Evolutionary conservation across 2,888 invertebrate species (phyloP).

Genomic region (Amphipyra berbera): DNA sequence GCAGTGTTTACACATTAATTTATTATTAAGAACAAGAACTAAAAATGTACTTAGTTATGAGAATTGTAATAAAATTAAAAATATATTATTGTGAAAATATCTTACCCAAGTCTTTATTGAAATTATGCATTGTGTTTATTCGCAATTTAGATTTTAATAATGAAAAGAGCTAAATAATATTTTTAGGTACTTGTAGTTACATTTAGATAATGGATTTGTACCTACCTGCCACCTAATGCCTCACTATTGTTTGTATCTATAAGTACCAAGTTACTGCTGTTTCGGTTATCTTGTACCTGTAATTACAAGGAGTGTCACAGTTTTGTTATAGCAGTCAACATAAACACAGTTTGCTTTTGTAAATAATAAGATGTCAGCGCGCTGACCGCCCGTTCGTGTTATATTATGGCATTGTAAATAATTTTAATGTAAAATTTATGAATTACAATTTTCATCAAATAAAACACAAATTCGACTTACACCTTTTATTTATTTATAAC

Average conservation of each 20-base stretch:
- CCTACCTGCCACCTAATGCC: slow-evolving; percentile 36
- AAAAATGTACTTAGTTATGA: slow-evolving; percentile 14
- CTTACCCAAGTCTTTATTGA: slow-evolving; percentile 8
- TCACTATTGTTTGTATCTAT: slow-evolving; percentile 33
- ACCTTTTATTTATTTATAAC: slow-evolving; percentile 38
- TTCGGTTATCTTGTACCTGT: slow-evolving; percentile 16
- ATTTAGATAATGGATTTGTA: slow-evolving; percentile 49
- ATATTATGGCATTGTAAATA: slow-evolving; percentile 86
- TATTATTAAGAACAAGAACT: slow-evolving; percentile 2
- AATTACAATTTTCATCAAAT: slow-evolving; percentile 89
- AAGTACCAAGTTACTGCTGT: slow-evolving; percentile 12
- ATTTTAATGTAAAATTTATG: slow-evolving; percentile 87
- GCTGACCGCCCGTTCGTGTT: slow-evolving; percentile 76
- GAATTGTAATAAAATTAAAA: slow-evolving; percentile 15
- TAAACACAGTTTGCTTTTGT: slow-evolving; percentile 77
- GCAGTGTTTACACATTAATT: slow-evolving; percentile 25
- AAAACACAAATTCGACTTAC: slow-evolving; percentile 81
- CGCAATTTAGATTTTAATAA: slow-evolving; percentile 14
- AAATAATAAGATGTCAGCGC: slow-evolving; percentile 73
- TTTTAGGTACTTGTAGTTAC: slow-evolving; percentile 38
- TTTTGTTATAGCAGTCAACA: slow-evolving; percentile 47
- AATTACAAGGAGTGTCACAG: slow-evolving; percentile 18
- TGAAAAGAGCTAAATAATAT: slow-evolving; percentile 27
- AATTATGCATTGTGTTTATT: slow-evolving; percentile 24
- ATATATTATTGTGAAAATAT: slow-evolving; percentile 6